Percentiles rank a stretch among this genome's conserved stretches.
These are phyloP conservation scores for Ctenosaura bakeri DNA, from an alignment of 2,797 vertebrate species.

Conservation along the genomic window DNA sequence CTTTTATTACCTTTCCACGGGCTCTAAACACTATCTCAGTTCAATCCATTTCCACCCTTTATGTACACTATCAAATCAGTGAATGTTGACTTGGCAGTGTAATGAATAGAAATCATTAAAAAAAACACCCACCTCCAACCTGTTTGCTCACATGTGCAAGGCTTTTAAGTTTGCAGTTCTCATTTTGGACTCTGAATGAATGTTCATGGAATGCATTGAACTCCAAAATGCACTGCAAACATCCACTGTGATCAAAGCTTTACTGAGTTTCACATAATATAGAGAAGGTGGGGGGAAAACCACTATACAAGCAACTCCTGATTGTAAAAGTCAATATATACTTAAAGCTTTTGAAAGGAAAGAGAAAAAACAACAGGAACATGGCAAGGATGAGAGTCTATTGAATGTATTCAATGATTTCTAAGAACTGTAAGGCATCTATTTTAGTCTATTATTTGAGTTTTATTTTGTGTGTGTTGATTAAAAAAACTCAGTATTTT, in stretches of 20 bases:
- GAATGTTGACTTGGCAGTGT: neutral
- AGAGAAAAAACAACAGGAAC: neutral
- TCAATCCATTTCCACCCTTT: neutral
- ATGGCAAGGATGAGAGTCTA: neutral
- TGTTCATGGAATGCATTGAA: neutral
- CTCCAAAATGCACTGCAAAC: neutral
- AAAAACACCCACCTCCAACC: constrained; percentile 18
- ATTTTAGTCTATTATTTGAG: neutral
- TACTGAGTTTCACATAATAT: neutral
- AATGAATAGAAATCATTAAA: constrained; percentile 20
- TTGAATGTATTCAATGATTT: neutral
- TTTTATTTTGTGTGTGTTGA: neutral
- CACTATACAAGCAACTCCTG: neutral
- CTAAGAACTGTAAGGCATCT: neutral
- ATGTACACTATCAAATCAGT: neutral
- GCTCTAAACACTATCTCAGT: neutral
- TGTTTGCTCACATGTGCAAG: neutral
- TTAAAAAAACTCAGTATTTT: neutral
- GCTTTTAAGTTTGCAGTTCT: constrained; percentile 4
- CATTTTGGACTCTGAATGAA: neutral
- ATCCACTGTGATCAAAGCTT: neutral
- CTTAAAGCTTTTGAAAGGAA: neutral
- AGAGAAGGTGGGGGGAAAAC: neutral
- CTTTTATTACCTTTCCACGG: neutral
- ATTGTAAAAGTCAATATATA: neutral